phyloP scores from a whole-genome alignment of 2,113 vertebrate genomes.

The Lampris incognitus region DNA sequence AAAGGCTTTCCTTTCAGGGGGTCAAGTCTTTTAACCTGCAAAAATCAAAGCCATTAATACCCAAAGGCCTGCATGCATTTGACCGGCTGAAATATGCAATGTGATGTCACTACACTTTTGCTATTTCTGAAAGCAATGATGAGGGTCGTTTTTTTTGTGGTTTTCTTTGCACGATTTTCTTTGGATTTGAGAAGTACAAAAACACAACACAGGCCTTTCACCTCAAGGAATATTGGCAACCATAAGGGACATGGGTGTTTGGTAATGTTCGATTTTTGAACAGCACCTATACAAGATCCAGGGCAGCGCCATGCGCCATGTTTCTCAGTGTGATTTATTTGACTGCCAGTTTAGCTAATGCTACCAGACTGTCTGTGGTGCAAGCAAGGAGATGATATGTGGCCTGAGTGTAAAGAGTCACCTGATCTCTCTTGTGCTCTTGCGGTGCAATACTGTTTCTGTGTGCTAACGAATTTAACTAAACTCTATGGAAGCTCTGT shows the following conservation, averaged over 20 bases:
- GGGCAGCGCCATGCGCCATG: conserved; percentile 41
- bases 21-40: conserved; percentile 56
- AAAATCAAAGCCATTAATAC: conserved; percentile 40
- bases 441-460: not conserved
- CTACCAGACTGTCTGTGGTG: conserved; percentile 39
- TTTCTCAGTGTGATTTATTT: conserved; percentile 45
- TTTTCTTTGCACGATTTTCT: not conserved
- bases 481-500: too few relatives aligned
- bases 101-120: not conserved
- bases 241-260: not conserved
- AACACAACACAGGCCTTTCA: not conserved
- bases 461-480: too few relatives aligned
- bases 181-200: not conserved
- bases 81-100: conserved; percentile 19
- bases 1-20: conserved; percentile 43
- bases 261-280: conserved; percentile 34
- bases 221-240: conserved; percentile 13
- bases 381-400: conserved; percentile 35
- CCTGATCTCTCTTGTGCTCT: conserved; percentile 33
- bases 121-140: conserved; percentile 5
- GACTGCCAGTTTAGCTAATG: conserved; percentile 32
- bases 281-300: conserved; percentile 33
- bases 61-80: conserved; percentile 19
- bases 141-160: not conserved
- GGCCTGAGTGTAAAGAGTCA: conserved; percentile 29